Base-by-base conservation (phyloP, 2,888 invertebrate species). In the Limenitis camilla region DNA sequence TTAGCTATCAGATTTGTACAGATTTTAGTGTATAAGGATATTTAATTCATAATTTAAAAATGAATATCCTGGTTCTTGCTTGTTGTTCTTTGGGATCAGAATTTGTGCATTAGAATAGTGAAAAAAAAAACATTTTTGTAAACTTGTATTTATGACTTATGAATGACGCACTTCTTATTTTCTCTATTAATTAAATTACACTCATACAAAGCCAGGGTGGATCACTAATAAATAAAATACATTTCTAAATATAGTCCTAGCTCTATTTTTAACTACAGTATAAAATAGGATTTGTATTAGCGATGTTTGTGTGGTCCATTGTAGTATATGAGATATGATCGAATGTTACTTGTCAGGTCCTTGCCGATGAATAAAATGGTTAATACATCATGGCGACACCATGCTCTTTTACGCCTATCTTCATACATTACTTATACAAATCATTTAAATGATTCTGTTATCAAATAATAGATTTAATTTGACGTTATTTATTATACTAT, bases 261-360 rank as follows among this genome's bases (percentile, higher is more conserved):
- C 8, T 30, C 36, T 19, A 40, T 29, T 40, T 50, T 11, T 27
- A 28, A 45, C 11, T 28, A 28, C 35, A 28, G 19, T 58, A 59
- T 65, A 63, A 64, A 54, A 66, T 61, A 61, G 60, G 61, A 67
- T 66, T 64, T 64, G 63, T 61, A 63, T 68, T 68, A 67, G 61
- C 60, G 52, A 56, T 61, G 57, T 65, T 67, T 67, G 66, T 64
- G 61, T 60, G 66, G 63, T 60, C 58, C 61, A 68, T 71, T 70
- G 70, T 70, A 57, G 47, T 62, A 52, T 60, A 61, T 68, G 67
- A 72, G 60, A 67, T 72, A 72, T 61, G 65, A 56, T 48, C 56
- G 61, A 59, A 59, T 43, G 49, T 63, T 59, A 56, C 57, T 63
- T 64, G 58, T 59, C 56, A 50, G 55, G 53, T 55, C 46, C 41